These are phyloP conservation scores for Ahaetulla prasina DNA, from an alignment of 2,113 vertebrate genomes.

Conservation along the genomic window DNA sequence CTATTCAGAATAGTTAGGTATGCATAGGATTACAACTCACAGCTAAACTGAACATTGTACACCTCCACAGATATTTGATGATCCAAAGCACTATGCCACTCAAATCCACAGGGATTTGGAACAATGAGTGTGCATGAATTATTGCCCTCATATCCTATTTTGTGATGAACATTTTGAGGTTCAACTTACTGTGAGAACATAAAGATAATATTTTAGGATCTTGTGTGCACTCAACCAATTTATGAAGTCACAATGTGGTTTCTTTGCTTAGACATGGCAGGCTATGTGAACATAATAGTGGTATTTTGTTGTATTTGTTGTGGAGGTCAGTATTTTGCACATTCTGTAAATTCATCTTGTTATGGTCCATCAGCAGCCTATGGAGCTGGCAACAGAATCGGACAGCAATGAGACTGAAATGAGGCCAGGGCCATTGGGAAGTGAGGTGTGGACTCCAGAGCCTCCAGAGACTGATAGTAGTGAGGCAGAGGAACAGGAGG, in stretches of 20 bases:
- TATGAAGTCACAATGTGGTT: neutral
- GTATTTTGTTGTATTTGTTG: neutral
- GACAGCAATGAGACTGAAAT: too few species aligned
- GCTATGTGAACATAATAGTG: neutral
- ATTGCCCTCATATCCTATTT: neutral
- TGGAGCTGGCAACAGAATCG: too few species aligned
- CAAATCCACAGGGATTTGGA: neutral
- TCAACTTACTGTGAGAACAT: neutral
- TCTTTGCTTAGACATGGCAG: neutral
- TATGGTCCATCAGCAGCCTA: too few species aligned
- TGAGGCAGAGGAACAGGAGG: too few species aligned
- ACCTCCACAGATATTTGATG: neutral
- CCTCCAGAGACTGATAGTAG: too few species aligned
- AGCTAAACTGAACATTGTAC: neutral
- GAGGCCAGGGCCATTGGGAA: too few species aligned
- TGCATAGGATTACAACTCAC: neutral
- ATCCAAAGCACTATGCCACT: neutral
- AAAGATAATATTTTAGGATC: neutral
- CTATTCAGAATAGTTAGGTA: neutral
- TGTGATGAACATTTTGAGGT: neutral
- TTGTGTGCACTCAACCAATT: neutral
- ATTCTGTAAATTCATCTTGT: neutral
- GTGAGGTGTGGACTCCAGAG: too few species aligned
- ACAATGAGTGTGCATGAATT: neutral
- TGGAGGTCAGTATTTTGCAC: neutral